These are phyloP conservation scores for Nanger granti DNA, from an alignment of 2,113 vertebrate genomes.

Conservation along the genomic window DNA sequence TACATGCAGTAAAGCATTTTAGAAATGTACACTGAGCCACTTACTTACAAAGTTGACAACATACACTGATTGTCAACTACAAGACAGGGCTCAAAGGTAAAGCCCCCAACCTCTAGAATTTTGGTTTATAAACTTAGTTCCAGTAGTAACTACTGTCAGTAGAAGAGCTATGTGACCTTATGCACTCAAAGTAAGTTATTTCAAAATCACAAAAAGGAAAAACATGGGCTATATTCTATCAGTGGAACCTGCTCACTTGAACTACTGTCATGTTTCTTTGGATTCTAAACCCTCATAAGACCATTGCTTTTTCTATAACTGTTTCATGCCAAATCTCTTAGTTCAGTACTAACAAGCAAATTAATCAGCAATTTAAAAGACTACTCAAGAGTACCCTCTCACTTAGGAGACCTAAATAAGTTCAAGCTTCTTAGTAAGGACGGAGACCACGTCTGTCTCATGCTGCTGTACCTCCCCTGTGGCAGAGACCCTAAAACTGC, in stretches of 20 bases:
- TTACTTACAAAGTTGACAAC: not conserved
- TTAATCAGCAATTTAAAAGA: slow-evolving; percentile 6
- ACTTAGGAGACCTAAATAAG: not conserved
- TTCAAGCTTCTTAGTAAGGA: not conserved
- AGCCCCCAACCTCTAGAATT: not conserved
- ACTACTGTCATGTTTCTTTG: not conserved
- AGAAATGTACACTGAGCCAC: not conserved
- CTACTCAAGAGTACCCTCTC: not conserved
- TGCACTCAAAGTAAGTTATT: not conserved
- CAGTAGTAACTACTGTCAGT: not conserved
- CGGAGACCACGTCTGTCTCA: not conserved
- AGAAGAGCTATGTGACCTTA: not conserved
- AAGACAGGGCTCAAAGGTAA: not conserved
- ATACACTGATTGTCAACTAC: not conserved
- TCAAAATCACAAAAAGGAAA: slow-evolving; percentile 18
- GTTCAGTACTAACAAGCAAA: not conserved
- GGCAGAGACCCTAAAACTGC: not conserved
- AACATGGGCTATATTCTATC: not conserved
- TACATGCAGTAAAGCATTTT: not conserved
- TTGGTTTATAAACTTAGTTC: not conserved
- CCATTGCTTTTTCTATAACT: not conserved
- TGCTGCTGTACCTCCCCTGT: not conserved
- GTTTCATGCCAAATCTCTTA: not conserved
- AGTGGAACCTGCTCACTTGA: not conserved
- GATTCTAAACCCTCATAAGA: not conserved